Conservation (phyloP, 2,888 invertebrate species). For the Apamea sordens region DNA sequence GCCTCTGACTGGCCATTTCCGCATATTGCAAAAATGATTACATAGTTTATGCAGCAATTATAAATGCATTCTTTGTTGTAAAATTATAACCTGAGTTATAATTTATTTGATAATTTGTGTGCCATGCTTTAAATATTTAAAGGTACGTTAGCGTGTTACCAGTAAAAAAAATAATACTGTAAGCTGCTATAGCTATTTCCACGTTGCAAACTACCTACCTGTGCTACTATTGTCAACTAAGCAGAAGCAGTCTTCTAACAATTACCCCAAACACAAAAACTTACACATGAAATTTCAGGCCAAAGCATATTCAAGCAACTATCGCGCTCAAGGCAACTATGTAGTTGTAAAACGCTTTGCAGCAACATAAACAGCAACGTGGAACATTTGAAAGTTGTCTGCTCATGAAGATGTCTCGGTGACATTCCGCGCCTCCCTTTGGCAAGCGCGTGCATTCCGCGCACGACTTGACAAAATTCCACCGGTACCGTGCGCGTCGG, state of each 20-base stretch:
- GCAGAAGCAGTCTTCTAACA: background rate
- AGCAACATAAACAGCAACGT: conserved; percentile 72
- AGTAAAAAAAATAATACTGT: background rate
- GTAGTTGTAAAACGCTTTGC: conserved; percentile 57
- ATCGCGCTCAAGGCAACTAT: conserved; percentile 55
- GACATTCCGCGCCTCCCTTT: conserved; percentile 80
- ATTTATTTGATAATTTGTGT: too few relatives aligned
- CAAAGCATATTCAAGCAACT: conserved; percentile 46
- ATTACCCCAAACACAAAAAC: background rate
- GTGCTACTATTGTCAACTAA: background rate
- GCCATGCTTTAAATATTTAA: too few relatives aligned
- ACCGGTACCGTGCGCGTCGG: conserved; percentile 51
- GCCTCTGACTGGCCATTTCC: background rate
- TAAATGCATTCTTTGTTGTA: background rate
- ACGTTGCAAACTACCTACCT: background rate
- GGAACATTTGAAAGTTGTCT: conserved; percentile 79
- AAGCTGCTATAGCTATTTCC: background rate
- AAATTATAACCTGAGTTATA: too few relatives aligned
- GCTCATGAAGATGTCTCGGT: conserved; percentile 86
- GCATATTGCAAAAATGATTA: too few relatives aligned
- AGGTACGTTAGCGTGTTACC: too few relatives aligned
- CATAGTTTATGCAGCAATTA: too few relatives aligned
- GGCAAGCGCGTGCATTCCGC: conserved; percentile 83
- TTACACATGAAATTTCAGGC: conserved; percentile 13
- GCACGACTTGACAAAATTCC: conserved; percentile 80